These are phyloP conservation scores for Brachionichthys hirsutus DNA, from an alignment of 2,113 vertebrate genomes.

Conservation along the genomic window DNA sequence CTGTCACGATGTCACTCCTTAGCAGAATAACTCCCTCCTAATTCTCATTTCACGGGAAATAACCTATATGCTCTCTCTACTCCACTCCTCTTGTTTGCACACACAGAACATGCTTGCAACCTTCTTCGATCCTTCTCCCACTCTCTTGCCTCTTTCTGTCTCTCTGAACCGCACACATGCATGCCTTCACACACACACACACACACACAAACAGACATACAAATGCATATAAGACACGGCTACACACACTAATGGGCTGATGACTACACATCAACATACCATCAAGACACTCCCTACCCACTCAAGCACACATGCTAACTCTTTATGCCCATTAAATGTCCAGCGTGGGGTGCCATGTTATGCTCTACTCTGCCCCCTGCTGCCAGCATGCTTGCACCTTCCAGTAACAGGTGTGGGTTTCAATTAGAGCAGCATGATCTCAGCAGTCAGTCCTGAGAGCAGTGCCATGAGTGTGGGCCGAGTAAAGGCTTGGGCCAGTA, in stretches of 20 bases:
- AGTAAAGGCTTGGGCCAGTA: constrained; percentile 45
- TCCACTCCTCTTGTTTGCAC: constrained; percentile 61
- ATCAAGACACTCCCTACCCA: constrained; percentile 40
- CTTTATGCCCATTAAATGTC: constrained; percentile 62
- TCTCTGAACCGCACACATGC: constrained; percentile 45
- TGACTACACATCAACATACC: constrained; percentile 39
- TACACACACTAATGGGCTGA: constrained; percentile 36
- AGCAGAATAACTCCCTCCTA: constrained; percentile 77
- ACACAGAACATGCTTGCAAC: constrained; percentile 55
- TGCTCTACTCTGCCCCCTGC: constrained; percentile 76
- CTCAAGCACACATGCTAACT: constrained; percentile 37
- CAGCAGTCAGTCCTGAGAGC: constrained; percentile 66
- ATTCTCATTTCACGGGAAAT: constrained; percentile 83
- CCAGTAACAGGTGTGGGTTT: constrained; percentile 79
- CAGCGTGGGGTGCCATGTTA: constrained; percentile 48
- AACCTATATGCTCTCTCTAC: constrained; percentile 73
- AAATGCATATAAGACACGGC: constrained; percentile 6
- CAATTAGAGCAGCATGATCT: constrained; percentile 79
- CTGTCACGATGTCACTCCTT: constrained; percentile 63
- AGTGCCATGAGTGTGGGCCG: constrained; percentile 52
- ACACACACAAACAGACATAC: constrained; percentile 14
- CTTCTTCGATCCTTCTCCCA: constrained; percentile 18
- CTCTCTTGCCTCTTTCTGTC: constrained; percentile 42
- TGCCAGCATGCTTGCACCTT: constrained; percentile 65
- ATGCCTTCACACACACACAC: constrained; percentile 28